These are phyloP conservation scores for Ceratoteleas bidentatus DNA, from an alignment of 1,140 invertebrate genomes.

Conservation along the genomic window DNA sequence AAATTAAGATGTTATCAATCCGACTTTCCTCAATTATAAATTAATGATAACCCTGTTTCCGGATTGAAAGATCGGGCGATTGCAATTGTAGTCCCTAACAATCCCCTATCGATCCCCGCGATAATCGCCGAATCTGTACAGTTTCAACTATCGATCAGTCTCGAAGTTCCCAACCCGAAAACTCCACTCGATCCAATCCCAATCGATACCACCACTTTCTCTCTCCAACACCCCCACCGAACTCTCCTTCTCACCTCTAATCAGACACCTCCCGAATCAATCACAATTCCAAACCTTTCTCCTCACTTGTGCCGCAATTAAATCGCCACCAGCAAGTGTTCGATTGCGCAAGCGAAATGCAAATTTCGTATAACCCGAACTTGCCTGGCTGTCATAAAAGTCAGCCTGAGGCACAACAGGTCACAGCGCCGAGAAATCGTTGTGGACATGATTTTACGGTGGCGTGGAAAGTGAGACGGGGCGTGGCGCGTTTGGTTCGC, in stretches of 20 bases:
- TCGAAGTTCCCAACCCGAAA: neutral
- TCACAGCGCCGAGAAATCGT: constrained; percentile 25
- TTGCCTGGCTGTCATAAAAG: constrained; percentile 21
- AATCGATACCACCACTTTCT: no score
- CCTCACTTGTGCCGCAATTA: constrained; percentile 9
- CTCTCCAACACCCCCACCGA: no score
- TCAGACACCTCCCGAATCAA: constrained; percentile 33
- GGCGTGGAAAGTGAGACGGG: constrained; percentile 19
- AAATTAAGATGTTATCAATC: constrained; percentile 1
- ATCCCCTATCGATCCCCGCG: neutral
- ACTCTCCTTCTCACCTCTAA: constrained; percentile 21
- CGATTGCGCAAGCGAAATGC: constrained; percentile 6
- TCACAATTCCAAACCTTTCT: constrained; percentile 29
- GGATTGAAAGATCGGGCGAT: constrained; percentile 4
- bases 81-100: constrained; percentile 1
- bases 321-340: constrained; percentile 17
- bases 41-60: constrained; percentile 4
- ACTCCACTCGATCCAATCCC: no score
- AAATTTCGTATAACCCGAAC: constrained; percentile 24
- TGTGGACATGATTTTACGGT: constrained; percentile 32
- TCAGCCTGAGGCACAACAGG: constrained; percentile 48
- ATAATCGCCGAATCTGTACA: neutral
- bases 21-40: neutral
- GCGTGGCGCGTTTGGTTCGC: constrained; percentile 20
- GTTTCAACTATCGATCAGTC: constrained; percentile 2